These are phyloP conservation scores for Leuctra nigra DNA, from an alignment of 2,888 invertebrate species.

Conservation along the genomic window DNA sequence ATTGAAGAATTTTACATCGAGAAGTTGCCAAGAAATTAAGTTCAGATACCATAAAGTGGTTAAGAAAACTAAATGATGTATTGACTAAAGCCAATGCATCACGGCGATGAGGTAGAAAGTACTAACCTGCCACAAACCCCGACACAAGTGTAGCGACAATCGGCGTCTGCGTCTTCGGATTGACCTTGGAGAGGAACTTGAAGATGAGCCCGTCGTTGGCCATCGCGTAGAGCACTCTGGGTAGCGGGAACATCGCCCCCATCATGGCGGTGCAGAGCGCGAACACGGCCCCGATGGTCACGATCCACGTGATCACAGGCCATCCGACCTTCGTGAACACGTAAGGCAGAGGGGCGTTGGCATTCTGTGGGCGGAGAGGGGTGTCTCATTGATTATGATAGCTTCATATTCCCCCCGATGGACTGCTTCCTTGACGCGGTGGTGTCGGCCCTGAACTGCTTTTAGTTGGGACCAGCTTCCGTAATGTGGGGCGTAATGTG, in stretches of 20 bases:
- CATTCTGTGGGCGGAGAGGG: slow-evolving; percentile 62
- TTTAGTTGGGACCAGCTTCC: too few relatives aligned
- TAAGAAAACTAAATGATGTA: too few relatives aligned
- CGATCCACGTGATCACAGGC: slow-evolving; percentile 77
- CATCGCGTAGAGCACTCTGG: slow-evolving; percentile 43
- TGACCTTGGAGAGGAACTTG: slow-evolving; percentile 38
- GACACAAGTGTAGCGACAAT: slow-evolving; percentile 37
- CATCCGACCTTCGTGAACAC: slow-evolving; percentile 74
- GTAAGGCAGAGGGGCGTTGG: slow-evolving; percentile 78
- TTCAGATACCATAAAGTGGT: too few relatives aligned
- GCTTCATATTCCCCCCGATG: too few relatives aligned
- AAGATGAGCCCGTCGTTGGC: slow-evolving; percentile 44
- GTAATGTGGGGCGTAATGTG: too few relatives aligned
- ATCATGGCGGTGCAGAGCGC: slow-evolving; percentile 69
- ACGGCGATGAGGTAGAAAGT: too few relatives aligned
- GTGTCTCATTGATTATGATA: too few relatives aligned
- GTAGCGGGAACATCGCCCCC: slow-evolving; percentile 41
- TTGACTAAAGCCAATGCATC: too few relatives aligned
- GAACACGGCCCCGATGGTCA: slow-evolving; percentile 85
- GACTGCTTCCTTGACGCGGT: too few relatives aligned
- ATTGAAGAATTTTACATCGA: too few relatives aligned
- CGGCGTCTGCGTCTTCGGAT: slow-evolving; percentile 41
- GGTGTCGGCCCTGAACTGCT: too few relatives aligned
- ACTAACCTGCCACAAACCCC: slow-evolving; percentile 32
- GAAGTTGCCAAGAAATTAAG: too few relatives aligned